Base-by-base conservation (phyloP, 1,140 invertebrate species). In the Proales similis region DNA sequence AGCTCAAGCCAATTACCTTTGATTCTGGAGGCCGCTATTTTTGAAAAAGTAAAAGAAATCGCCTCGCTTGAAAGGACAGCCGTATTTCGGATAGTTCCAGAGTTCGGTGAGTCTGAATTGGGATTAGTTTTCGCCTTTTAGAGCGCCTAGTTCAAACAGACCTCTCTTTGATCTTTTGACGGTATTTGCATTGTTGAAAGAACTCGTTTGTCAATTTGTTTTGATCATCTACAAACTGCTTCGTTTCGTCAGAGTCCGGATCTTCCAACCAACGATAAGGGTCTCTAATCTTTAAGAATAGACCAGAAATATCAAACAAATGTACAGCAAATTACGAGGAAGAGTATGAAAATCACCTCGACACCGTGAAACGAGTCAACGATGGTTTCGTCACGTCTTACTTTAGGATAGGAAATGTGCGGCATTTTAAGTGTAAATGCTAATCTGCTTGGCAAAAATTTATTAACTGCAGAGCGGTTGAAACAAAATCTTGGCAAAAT, bases 241-340 rank as follows among this genome's bases (percentile, higher is more conserved):
- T 86, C 0, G 91, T 95, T 77, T 96, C 90, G 65, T 85, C 81
- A 0, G 85, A 80, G 72, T 97, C 88, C 0, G 92, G 90, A 78
- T 97, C 86, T 78, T 98, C 94, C 20, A 98, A 74, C 90, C 90
- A 97, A 43, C 91, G 83, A 73, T 97, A 98, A 0, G 90, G 88
- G 78, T 98, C 93, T 65, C 73, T 63, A 63, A 96, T 80, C 88
- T 93, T 60, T 61, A 67, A 17, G 14, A 7, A 5, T 32, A 27
- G 11, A 43, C 19, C 0, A n/a, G 22, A 5, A 24, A 4, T 45
- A 7, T 22, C 14, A 4, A 20, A 2, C 20, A 47, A 51, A 22
- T 57, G 19, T 7, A 57, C 9, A 5, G 5, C 12, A 48, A 4
- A 38, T 43, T 45, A 17, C 29, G 27, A n/a, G 33, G 7, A 11